These are phyloP conservation scores for Anser brachyrhynchus DNA, from an alignment of 2,113 vertebrate genomes.

Conservation along the genomic window DNA sequence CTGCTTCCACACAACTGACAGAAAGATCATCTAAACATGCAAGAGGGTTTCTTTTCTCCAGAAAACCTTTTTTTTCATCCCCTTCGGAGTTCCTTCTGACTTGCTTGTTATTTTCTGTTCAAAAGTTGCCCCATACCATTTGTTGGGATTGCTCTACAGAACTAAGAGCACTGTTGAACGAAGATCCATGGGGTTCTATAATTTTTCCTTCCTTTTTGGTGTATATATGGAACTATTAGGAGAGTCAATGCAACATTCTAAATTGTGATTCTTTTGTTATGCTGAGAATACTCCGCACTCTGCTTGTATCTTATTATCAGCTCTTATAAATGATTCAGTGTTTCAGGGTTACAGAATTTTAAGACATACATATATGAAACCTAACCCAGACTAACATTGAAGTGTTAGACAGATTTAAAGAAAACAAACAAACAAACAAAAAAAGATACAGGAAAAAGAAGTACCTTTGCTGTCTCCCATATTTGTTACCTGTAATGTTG, in stretches of 20 bases:
- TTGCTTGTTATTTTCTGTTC: neutral
- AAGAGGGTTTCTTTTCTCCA: neutral
- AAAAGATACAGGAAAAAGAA: neutral
- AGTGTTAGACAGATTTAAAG: rapidly evolving
- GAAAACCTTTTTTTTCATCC: neutral
- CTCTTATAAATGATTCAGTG: neutral
- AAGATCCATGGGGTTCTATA: neutral
- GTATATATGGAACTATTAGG: neutral
- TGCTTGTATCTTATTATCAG: neutral
- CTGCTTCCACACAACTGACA: neutral
- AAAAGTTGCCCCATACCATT: neutral
- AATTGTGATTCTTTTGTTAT: neutral
- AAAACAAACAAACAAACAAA: no score
- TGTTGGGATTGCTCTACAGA: neutral
- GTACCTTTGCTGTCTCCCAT: neutral
- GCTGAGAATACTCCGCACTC: neutral
- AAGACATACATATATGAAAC: neutral
- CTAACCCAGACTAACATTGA: neutral
- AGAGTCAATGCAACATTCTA: neutral
- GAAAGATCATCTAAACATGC: neutral
- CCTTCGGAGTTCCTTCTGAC: neutral
- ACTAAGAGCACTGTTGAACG: neutral
- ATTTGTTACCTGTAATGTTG: neutral
- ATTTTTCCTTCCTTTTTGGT: neutral
- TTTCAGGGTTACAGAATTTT: neutral